Percentiles rank a stretch among this genome's conserved stretches.
Conservation (phyloP, 2,797 vertebrate species). For the Galago senegalensis region DNA sequence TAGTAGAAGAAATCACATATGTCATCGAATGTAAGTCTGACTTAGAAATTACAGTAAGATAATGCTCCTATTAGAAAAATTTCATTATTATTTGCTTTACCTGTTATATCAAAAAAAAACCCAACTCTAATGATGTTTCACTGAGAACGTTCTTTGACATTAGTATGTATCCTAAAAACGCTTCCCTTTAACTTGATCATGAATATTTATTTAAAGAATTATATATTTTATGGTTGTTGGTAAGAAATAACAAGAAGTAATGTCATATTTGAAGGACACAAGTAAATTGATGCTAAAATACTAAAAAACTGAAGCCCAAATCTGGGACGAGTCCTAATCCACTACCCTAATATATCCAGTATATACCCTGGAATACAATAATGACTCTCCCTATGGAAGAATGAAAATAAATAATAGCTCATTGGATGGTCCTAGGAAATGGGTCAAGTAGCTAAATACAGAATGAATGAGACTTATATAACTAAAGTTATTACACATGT, state of each 20-base stretch:
- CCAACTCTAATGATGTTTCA: constrained; percentile 68
- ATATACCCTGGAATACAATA: background rate
- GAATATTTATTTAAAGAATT: constrained; percentile 79
- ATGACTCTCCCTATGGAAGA: background rate
- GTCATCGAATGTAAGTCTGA: constrained; percentile 73
- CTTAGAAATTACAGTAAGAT: constrained; percentile 79
- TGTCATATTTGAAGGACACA: constrained; percentile 73
- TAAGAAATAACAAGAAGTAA: background rate
- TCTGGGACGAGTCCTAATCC: background rate
- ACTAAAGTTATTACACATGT: background rate
- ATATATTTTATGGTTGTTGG: background rate
- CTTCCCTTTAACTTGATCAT: constrained; percentile 67
- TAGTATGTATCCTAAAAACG: constrained; percentile 71
- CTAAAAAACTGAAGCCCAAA: constrained; percentile 38
- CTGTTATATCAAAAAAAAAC: background rate
- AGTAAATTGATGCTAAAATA: constrained; percentile 65
- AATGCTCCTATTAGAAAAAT: constrained; percentile 72
- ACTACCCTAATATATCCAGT: background rate
- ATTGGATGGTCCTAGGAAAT: background rate
- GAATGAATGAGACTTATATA: background rate
- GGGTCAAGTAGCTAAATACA: background rate
- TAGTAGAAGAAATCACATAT: constrained; percentile 78
- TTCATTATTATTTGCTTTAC: constrained; percentile 84
- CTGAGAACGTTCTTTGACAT: constrained; percentile 62
- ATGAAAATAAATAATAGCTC: background rate